phyloP scores from a whole-genome alignment of 2,113 vertebrate species.

The Jaculus jaculus region DNA sequence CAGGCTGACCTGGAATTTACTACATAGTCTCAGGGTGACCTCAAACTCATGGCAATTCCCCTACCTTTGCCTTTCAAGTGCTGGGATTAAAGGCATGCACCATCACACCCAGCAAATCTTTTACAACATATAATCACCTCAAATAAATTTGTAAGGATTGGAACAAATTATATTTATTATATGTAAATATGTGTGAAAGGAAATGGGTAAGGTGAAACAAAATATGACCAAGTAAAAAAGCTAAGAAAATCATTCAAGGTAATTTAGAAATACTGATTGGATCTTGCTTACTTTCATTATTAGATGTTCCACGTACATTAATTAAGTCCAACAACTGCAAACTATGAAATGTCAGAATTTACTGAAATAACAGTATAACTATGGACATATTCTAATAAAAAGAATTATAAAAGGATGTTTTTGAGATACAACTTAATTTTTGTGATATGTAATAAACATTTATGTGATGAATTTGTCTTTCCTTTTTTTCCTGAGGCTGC shows the following conservation, averaged over 20 bases:
- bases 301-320: neutral
- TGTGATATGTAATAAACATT: slow-evolving; percentile 66
- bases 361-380: slow-evolving; percentile 33
- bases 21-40: too few relatives aligned
- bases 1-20: too few relatives aligned
- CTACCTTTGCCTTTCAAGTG: too few relatives aligned
- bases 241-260: slow-evolving; percentile 40
- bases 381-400: neutral
- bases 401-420: slow-evolving; percentile 44
- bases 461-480: neutral
- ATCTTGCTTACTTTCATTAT: slow-evolving; percentile 38
- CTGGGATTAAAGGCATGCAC: too few relatives aligned
- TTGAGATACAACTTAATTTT: slow-evolving; percentile 45
- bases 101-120: neutral
- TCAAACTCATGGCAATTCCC: too few relatives aligned
- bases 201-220: neutral
- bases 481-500: slow-evolving; percentile 53
- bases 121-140: slow-evolving; percentile 45
- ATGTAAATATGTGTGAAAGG: slow-evolving; percentile 47
- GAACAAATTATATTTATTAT: neutral
- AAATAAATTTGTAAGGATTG: neutral
- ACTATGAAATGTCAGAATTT: neutral
- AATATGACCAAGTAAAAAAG: slow-evolving; percentile 51
- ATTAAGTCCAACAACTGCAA: slow-evolving; percentile 24
- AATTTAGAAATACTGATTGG: slow-evolving; percentile 45